Percentiles rank a stretch among this genome's conserved stretches.
These are phyloP conservation scores for Platorchestia sp. DNA, from an alignment of 1,140 invertebrate genomes.

Conservation along the genomic window DNA sequence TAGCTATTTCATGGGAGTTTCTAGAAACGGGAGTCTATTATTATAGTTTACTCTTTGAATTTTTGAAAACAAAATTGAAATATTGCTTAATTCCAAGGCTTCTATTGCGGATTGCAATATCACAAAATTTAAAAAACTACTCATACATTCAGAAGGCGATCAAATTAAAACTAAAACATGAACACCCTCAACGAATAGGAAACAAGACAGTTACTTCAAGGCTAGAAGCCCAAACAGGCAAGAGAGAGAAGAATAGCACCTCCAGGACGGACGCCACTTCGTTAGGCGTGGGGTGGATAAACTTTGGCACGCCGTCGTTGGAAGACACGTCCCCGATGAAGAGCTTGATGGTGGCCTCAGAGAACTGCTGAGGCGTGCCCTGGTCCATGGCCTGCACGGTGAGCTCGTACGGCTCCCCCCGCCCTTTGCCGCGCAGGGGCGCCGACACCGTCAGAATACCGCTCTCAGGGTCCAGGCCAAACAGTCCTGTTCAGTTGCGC, in stretches of 20 bases:
- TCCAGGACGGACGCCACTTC: slow-evolving; percentile 81
- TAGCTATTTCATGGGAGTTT: no score
- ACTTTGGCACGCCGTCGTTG: slow-evolving; percentile 85
- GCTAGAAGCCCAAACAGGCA: background rate
- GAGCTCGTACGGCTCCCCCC: slow-evolving; percentile 81
- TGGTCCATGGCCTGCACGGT: slow-evolving; percentile 80
- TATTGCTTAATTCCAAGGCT: no score
- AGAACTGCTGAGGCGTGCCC: slow-evolving; percentile 76
- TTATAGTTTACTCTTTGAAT: no score
- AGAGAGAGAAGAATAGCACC: slow-evolving; percentile 69
- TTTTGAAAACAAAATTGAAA: no score
- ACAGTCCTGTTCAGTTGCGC: slow-evolving; percentile 73
- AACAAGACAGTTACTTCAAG: background rate
- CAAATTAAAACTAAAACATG: no score
- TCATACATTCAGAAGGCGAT: no score
- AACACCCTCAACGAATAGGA: no score
- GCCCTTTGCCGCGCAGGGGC: slow-evolving; percentile 81
- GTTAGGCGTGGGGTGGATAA: slow-evolving; percentile 80
- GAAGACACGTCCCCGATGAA: slow-evolving; percentile 86
- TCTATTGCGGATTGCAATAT: no score
- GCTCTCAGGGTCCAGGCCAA: slow-evolving; percentile 78
- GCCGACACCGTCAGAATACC: slow-evolving; percentile 79
- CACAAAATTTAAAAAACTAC: no score
- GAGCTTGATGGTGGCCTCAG: slow-evolving; percentile 78
- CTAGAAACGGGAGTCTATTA: no score